Base-by-base conservation (phyloP, 2,797 vertebrate genomes). In the Pachyuromys duprasi region DNA sequence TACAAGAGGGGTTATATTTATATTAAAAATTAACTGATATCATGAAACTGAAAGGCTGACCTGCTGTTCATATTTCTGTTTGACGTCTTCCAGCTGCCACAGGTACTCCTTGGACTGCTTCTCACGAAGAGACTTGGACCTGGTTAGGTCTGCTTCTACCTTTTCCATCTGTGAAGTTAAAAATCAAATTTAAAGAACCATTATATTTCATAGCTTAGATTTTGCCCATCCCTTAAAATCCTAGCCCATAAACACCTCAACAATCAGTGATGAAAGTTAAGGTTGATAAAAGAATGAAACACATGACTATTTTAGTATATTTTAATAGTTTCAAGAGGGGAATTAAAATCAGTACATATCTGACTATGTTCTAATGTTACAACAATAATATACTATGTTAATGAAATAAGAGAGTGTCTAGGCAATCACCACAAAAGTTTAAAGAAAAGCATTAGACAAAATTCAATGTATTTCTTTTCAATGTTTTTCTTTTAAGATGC, bases 21-120 rank as follows among this genome's bases (percentile, higher is more conserved):
- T 65, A 74, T 84, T 86, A 39, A 80, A 79, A 93, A 49, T 63
- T 24, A 75, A 86, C 88, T 18, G 36, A 28, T 20, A 81, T 31
- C n/a, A n/a, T 65, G 3, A 28, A 65, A 97, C 62, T 14, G 84
- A 33, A 94, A 89, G 79, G 95, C 94, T 94, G 86, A 99, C 99
- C 99, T 99, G 99, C 95, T 99, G 99, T 96, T 99, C 99, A 0
- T 99, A 99, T 98, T 97, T 98, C 91, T 99, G 98, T 96, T 98
- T 98, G 62, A 99, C 97, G 5, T 99, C 99, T 28, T 99, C 99
- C 42, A 99, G 96, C 82, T 99, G 99, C 97, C 98, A 97, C 14
- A 98, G 98, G 97, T 99, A 99, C 97, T 99, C 99, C 97, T 99
- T 99, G 65, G 98, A 98, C 96, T 99, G 99, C 86, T 99, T 99